Conservation (phyloP, 2,797 vertebrate genomes). For the Enteromius treurensis region DNA sequence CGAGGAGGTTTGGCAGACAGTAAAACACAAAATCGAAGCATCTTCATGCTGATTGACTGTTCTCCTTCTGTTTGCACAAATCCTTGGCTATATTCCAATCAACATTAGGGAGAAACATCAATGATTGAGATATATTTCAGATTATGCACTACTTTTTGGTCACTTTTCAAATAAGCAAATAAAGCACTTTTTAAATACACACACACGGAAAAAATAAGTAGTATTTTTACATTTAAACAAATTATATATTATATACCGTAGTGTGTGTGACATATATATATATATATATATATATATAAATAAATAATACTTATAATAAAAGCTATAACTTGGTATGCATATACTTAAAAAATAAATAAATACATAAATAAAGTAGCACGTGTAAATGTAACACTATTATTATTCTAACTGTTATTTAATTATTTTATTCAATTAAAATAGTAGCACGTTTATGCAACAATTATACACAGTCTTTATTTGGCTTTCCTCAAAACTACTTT, state of each 20-base stretch:
- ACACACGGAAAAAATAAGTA: no score
- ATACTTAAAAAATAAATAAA: neutral
- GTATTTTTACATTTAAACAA: no score
- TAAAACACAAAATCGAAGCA: constrained; percentile 16
- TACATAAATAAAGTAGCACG: no score
- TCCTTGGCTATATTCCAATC: neutral
- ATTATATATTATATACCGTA: no score
- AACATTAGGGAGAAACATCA: neutral
- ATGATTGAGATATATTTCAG: neutral
- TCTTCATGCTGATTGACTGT: neutral
- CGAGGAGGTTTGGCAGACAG: neutral
- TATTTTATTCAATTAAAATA: neutral
- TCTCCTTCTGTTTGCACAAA: constrained; percentile 16
- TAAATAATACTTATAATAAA: no score
- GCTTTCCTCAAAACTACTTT: neutral
- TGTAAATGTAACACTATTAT: no score
- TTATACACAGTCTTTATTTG: neutral
- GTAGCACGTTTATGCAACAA: neutral
- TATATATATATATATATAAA: no score
- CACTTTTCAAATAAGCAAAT: neutral
- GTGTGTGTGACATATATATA: no score
- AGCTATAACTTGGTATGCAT: no score
- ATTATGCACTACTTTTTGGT: neutral
- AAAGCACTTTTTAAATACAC: neutral
- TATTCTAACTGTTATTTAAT: neutral